Percentiles rank a stretch among this genome's conserved stretches.
These are phyloP conservation scores for Gymnogyps californianus DNA, from an alignment of 2,113 vertebrate species.

Conservation along the genomic window DNA sequence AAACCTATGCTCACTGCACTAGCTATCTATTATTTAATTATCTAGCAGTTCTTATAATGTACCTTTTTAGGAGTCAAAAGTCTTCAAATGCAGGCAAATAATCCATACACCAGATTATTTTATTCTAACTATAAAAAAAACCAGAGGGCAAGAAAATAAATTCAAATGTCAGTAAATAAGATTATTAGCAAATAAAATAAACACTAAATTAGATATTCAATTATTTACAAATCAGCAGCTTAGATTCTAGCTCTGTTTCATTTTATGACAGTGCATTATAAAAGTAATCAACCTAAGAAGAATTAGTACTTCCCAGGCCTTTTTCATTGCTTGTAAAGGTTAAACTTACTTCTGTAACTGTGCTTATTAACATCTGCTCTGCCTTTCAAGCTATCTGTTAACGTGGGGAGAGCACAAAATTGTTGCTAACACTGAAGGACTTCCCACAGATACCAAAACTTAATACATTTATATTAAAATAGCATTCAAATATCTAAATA, in stretches of 20 bases:
- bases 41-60: not conserved
- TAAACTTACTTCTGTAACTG: not conserved
- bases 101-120: not conserved
- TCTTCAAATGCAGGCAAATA: not conserved
- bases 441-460: not conserved
- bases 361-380: not conserved
- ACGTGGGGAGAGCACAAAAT: not conserved
- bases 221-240: not conserved
- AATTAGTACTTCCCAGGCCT: not conserved
- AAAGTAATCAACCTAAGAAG: not conserved
- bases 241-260: not conserved
- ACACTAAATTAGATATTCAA: not conserved
- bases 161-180: not conserved
- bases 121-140: not conserved
- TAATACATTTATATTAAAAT: not conserved
- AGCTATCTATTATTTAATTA: not conserved
- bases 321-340: not conserved
- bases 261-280: not conserved
- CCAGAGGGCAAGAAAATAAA: not conserved
- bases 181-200: not conserved
- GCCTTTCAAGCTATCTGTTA: not conserved
- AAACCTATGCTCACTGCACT: not conserved
- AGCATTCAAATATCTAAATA: not conserved
- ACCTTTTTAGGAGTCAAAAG: not conserved
- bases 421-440: not conserved